phyloP scores from a whole-genome alignment of 2,797 vertebrate species.

The Sparus aurata region DNA sequence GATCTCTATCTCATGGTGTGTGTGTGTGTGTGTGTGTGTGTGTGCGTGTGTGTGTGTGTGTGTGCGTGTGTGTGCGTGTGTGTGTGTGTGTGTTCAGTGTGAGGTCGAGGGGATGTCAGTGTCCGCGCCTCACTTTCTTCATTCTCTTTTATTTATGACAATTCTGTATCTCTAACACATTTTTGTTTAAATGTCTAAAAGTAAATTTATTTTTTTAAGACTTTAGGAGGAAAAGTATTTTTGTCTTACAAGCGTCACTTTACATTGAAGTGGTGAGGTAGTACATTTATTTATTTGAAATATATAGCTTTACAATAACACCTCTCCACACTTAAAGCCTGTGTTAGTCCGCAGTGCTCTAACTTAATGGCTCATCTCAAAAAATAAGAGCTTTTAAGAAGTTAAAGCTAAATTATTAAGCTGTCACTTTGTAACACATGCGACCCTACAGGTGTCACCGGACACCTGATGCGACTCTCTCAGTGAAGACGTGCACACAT shows the following conservation, averaged over 20 bases:
- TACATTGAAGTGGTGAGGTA: background rate
- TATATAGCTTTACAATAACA: background rate
- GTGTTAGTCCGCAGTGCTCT: background rate
- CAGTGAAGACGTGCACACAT: background rate
- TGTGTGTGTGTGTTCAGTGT: background rate
- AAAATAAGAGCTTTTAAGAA: background rate
- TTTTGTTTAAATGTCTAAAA: background rate
- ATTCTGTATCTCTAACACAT: background rate
- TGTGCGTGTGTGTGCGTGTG: too few relatives aligned
- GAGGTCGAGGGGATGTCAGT: constrained; percentile 7
- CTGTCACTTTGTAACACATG: constrained; percentile 33
- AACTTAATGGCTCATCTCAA: background rate
- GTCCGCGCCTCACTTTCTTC: background rate
- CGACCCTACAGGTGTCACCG: constrained; percentile 55
- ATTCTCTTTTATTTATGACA: background rate
- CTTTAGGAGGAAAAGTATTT: background rate
- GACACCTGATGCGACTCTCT: constrained; percentile 3
- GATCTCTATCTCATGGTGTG: background rate
- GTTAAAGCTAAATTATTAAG: constrained; percentile 27
- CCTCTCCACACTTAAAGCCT: background rate
- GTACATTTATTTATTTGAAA: background rate
- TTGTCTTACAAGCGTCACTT: background rate
- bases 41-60: constrained; percentile 8
- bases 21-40: constrained; percentile 11
- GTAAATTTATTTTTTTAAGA: background rate